These are phyloP conservation scores for Alcedo atthis DNA, from an alignment of 2,797 vertebrate species.

Conservation along the genomic window DNA sequence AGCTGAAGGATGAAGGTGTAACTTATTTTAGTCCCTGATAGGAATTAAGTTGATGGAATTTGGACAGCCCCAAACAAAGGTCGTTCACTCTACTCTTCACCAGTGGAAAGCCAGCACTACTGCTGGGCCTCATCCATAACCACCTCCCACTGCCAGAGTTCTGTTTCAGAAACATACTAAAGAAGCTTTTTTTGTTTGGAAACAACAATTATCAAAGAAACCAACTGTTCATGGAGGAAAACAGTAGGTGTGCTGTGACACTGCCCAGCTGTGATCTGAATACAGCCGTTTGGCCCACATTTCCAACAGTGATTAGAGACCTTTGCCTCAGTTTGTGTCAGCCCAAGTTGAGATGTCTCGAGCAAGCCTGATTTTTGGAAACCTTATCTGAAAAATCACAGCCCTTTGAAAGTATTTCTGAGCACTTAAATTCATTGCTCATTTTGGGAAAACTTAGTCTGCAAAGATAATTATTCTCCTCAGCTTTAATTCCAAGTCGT, in stretches of 20 bases:
- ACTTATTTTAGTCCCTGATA: background rate
- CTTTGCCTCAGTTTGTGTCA: background rate
- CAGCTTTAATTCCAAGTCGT: constrained; percentile 8
- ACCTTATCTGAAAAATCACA: background rate
- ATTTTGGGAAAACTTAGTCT: background rate
- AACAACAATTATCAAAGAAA: background rate
- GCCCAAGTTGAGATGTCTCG: background rate
- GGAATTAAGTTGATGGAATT: background rate
- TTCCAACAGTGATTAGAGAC: background rate
- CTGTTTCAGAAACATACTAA: background rate
- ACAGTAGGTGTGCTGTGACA: background rate
- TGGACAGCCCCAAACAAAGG: background rate
- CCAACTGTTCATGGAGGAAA: background rate
- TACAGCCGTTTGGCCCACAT: background rate
- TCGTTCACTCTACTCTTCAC: background rate
- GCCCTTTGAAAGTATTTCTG: background rate
- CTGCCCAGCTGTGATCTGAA: background rate
- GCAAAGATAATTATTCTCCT: constrained; percentile 1
- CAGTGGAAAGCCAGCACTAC: background rate
- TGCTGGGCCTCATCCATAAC: background rate
- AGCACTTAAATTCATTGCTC: background rate
- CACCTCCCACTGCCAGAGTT: background rate
- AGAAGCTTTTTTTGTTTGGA: background rate
- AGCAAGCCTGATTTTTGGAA: background rate
- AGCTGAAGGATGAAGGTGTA: fast-evolving